Base-by-base conservation (phyloP, 2,888 invertebrate species). In the Phyto melanocephala region DNA sequence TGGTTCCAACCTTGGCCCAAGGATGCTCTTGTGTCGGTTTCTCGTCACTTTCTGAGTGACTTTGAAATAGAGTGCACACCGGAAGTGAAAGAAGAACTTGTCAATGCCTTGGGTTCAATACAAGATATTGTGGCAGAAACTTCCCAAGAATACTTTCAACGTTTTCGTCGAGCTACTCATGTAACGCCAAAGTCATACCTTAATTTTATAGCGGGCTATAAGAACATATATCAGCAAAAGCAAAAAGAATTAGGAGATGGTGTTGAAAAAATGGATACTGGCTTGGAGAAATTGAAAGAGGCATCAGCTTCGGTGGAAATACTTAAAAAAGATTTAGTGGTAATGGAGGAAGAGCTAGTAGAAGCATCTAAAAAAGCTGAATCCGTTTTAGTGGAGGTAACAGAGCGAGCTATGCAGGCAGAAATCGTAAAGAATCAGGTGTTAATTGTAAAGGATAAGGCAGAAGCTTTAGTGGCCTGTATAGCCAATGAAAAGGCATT, bases 1-100 rank as follows among this genome's bases (percentile, higher is more conserved):
- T 99, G 99, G 99, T 98, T 98, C 87, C 98, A 98, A 89, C 97
- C 98, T 3, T 99, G 99, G 99, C 99, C 99, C 0, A 96, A 96
- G 90, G 98, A 98, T 90, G 99, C 99, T 22, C 92, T 99, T 37
- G 95, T 98, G 67, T 94, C 96, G 28, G 99, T 99, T 13, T 98
- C 98, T 6, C 94, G 95, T 88, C 98, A 99, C 92, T 98, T 98
- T 91, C 93, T 99, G 50, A 92, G 94, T 17, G 96, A 96, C 86
- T 98, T 97, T 90, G 94, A 95, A 91, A 97, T 98, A 62, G 97
- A 96, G 88, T 98, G 98, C 90, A 95, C 95, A 1, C 92, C 92
- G 77, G 94, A 95, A 87, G 96, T 97, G 0, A 99, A 98, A 92
- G 92, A 92, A 84, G 95, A 98, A 90, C 92, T 99, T 13, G 97